Evolutionary conservation across 2,888 invertebrate genomes (phyloP).

Genomic region (Drosophila seclusa): DNA sequence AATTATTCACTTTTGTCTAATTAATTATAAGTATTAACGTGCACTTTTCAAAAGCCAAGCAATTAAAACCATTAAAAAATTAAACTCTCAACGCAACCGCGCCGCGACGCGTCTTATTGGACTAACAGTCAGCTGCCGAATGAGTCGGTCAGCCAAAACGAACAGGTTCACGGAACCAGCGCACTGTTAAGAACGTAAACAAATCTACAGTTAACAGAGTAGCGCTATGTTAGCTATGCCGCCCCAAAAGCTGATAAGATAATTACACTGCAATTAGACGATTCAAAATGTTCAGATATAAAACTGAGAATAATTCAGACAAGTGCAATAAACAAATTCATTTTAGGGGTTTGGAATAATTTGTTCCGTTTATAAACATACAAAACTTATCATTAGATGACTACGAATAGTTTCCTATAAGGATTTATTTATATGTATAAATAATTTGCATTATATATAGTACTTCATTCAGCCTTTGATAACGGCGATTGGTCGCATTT

Average conservation of each 20-base stretch:
- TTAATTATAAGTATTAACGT: conserved; percentile 29
- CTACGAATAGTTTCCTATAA: neutral
- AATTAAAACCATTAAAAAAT: conserved; percentile 33
- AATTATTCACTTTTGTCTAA: conserved; percentile 20
- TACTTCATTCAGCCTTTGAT: conserved; percentile 92
- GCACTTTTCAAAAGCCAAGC: conserved; percentile 28
- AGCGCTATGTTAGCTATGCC: neutral
- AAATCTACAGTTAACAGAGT: conserved; percentile 19
- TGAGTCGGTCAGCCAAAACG: conserved; percentile 8
- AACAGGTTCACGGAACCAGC: conserved; percentile 30
- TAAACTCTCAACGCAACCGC: conserved; percentile 44
- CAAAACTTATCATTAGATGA: neutral
- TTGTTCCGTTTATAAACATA: neutral
- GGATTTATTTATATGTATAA: neutral
- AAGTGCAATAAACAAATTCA: neutral
- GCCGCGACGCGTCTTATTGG: conserved; percentile 35
- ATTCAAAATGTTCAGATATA: neutral
- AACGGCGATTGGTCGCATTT: conserved; percentile 98
- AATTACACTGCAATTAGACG: neutral
- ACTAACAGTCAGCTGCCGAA: conserved; percentile 48
- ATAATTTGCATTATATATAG: neutral
- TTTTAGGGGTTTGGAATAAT: neutral
- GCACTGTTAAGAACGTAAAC: conserved; percentile 44
- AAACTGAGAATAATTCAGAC: neutral
- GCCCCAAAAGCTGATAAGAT: neutral